A percentile compares a stretch with the other conserved stretches of the same genome.
These are phyloP conservation scores for Chaetura pelagica DNA, from an alignment of 2,113 vertebrate genomes.

Conservation along the genomic window DNA sequence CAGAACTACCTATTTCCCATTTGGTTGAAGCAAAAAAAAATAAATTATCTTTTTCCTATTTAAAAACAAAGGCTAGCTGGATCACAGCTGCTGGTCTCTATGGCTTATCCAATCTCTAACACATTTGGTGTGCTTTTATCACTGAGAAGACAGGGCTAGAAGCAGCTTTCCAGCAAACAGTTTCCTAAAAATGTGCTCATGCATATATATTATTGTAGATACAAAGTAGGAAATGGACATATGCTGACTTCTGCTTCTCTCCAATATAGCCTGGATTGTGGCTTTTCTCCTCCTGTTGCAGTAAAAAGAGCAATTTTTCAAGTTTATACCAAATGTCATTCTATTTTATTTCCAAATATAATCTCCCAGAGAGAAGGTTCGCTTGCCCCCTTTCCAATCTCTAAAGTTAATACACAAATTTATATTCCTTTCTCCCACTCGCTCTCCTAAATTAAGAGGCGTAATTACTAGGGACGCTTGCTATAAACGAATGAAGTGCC, in stretches of 20 bases:
- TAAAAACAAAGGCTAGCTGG: constrained; percentile 14
- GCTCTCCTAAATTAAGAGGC: constrained; percentile 72
- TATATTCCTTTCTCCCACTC: constrained; percentile 74
- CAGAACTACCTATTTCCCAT: constrained; percentile 19
- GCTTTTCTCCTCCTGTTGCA: constrained; percentile 52
- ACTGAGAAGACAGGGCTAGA: background rate
- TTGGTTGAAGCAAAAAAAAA: constrained; percentile 20
- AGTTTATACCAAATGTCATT: constrained; percentile 66
- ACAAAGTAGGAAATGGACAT: constrained; percentile 4
- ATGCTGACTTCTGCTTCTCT: constrained; percentile 64
- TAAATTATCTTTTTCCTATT: background rate
- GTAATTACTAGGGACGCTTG: constrained; percentile 67
- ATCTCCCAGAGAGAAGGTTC: constrained; percentile 62
- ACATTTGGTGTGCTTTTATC: background rate
- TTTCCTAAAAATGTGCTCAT: background rate
- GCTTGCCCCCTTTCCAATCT: constrained; percentile 65
- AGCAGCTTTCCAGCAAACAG: background rate
- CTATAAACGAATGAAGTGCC: constrained; percentile 44
- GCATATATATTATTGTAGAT: background rate
- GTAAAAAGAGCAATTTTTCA: constrained; percentile 68
- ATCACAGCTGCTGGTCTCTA: background rate
- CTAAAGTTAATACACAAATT: constrained; percentile 73
- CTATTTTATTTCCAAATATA: constrained; percentile 69
- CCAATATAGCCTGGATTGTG: constrained; percentile 9
- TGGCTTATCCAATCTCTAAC: background rate